Percentiles rank a stretch among this genome's conserved stretches.
These are phyloP conservation scores for Mystacornis crossleyi DNA, from an alignment of 2,113 vertebrate genomes.

Conservation along the genomic window DNA sequence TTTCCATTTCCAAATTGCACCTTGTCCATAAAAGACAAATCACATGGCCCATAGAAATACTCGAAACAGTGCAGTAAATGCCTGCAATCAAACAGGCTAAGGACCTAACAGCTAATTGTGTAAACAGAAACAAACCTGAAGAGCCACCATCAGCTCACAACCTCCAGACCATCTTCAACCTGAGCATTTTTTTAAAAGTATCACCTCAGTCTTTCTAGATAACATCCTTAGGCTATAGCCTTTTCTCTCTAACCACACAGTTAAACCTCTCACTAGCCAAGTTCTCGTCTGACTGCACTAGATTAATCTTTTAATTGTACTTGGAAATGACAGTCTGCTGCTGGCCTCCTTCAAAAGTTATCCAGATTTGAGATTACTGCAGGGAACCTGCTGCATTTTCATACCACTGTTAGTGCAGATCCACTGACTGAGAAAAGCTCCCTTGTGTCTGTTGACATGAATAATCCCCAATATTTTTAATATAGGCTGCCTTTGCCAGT, in stretches of 20 bases:
- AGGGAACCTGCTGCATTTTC: conserved; percentile 23
- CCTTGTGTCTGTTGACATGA: conserved; percentile 61
- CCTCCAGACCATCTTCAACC: not conserved
- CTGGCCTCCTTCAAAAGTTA: conserved; percentile 27
- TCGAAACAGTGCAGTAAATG: not conserved
- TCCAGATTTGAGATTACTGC: conserved; percentile 4
- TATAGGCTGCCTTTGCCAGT: conserved; percentile 46
- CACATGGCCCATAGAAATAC: not conserved
- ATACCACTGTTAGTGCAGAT: not conserved
- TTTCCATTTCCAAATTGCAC: not conserved
- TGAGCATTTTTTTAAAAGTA: not conserved
- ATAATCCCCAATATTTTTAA: conserved; percentile 59
- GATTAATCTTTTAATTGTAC: not conserved
- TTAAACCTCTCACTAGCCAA: not conserved
- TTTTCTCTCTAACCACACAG: not conserved
- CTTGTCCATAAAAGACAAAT: not conserved
- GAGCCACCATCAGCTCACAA: not conserved
- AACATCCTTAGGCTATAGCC: not conserved
- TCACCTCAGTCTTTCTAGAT: not conserved
- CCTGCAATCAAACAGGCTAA: not conserved
- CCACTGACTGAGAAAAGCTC: conserved; percentile 16
- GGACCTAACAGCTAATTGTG: not conserved
- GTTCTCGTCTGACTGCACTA: fast-evolving
- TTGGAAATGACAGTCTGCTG: not conserved
- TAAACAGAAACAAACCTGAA: not conserved